A percentile compares a stretch with the other conserved stretches of the same genome.
Evolutionary conservation across 2,888 invertebrate genomes (phyloP).

Genomic region (Drosophila hamatofila): DNA sequence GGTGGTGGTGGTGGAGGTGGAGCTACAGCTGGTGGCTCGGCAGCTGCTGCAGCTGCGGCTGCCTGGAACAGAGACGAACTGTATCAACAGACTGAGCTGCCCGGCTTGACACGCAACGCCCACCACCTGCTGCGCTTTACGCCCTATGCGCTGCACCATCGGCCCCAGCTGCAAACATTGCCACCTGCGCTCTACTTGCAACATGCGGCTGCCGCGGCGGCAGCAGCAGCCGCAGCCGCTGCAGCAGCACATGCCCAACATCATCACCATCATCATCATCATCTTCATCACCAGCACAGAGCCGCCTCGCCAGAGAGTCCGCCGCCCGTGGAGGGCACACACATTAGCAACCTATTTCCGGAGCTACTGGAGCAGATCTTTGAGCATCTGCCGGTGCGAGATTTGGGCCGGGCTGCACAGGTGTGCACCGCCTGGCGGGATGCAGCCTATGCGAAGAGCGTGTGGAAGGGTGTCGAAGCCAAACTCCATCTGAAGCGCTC

Average conservation of each 20-base stretch:
- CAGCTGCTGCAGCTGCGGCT: conserved; percentile 65
- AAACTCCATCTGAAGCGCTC: conserved; percentile 94
- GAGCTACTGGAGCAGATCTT: conserved; percentile 97
- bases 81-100: conserved; percentile 85
- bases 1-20: conserved; percentile 45
- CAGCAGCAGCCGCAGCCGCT: conserved; percentile 80
- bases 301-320: conserved; percentile 85
- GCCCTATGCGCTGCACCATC: conserved; percentile 89
- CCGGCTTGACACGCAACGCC: conserved; percentile 83
- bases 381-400: conserved; percentile 93
- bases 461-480: conserved; percentile 97
- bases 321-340: conserved; percentile 87
- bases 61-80: conserved; percentile 82
- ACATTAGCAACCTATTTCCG: conserved; percentile 95
- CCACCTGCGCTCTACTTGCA: conserved; percentile 82
- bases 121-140: conserved; percentile 86
- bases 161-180: conserved; percentile 86
- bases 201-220: conserved; percentile 77
- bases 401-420: conserved; percentile 95
- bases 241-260: conserved; percentile 78
- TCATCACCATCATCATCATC: conserved; percentile 83
- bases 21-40: conserved; percentile 56
- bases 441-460: conserved; percentile 95
- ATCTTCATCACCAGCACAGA: conserved; percentile 76
- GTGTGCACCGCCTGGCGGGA: conserved; percentile 96